These are phyloP conservation scores for Spea multiplicata DNA, from an alignment of 2,113 vertebrate species.

Conservation along the genomic window DNA sequence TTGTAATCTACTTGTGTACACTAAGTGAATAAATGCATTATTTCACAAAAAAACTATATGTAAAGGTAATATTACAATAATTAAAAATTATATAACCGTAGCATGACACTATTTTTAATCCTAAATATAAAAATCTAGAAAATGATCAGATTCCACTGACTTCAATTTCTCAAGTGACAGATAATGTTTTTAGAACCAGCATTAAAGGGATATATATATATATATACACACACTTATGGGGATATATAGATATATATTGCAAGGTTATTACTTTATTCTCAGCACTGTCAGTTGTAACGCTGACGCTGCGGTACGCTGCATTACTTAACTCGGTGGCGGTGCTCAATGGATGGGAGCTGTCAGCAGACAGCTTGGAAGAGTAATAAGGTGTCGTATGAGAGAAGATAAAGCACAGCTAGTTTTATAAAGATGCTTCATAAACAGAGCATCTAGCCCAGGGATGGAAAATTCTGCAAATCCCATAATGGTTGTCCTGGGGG, in stretches of 20 bases:
- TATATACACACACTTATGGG: too few relatives aligned
- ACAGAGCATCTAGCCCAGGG: too few relatives aligned
- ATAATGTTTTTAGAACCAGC: slow-evolving; percentile 8
- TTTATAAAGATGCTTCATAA: too few relatives aligned
- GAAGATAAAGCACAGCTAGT: slow-evolving; percentile 2
- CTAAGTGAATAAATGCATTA: too few relatives aligned
- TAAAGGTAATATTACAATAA: too few relatives aligned
- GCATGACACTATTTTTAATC: not conserved
- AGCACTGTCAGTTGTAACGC: slow-evolving; percentile 4
- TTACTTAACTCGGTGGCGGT: not conserved
- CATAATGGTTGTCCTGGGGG: too few relatives aligned
- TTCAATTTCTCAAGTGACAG: slow-evolving; percentile 4
- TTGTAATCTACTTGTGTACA: too few relatives aligned
- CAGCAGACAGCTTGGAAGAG: not conserved
- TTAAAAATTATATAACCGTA: too few relatives aligned
- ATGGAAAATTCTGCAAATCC: too few relatives aligned
- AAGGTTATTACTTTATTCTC: slow-evolving; percentile 1
- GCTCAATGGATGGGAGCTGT: slow-evolving; percentile 11
- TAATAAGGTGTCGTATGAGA: slow-evolving; percentile 6
- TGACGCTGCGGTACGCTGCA: not conserved
- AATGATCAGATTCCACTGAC: not conserved
- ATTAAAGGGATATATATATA: not conserved
- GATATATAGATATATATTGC: not conserved
- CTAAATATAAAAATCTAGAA: not conserved
- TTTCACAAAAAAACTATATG: too few relatives aligned